These are phyloP conservation scores for Corynorhinus townsendii DNA, from an alignment of 2,113 vertebrate species.

Conservation along the genomic window DNA sequence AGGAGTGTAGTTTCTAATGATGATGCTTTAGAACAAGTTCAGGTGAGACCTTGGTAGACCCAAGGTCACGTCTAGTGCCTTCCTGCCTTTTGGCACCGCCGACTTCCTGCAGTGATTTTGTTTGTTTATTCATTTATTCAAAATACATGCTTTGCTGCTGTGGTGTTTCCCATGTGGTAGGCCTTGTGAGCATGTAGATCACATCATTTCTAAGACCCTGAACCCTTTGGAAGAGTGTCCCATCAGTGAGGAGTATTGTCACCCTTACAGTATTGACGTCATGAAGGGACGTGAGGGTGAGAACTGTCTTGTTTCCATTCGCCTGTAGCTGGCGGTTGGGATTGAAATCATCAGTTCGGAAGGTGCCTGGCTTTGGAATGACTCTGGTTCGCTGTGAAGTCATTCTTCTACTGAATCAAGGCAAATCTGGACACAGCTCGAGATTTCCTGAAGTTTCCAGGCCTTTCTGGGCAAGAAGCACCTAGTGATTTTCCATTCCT, in stretches of 20 bases:
- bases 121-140: too few species aligned
- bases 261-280: background rate
- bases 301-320: background rate
- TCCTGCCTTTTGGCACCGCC: background rate
- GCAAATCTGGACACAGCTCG: background rate
- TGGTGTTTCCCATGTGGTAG: background rate
- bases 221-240: background rate
- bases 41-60: background rate
- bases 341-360: background rate
- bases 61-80: background rate
- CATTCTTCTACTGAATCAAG: background rate
- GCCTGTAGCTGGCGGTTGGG: background rate
- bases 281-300: background rate
- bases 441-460: background rate
- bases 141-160: background rate
- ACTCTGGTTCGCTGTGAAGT: background rate
- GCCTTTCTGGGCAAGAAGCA: slow-evolving; percentile 1
- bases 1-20: background rate
- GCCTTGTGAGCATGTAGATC: background rate
- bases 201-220: background rate
- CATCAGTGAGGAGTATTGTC: background rate
- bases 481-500: background rate
- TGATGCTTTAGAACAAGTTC: background rate
- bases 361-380: background rate
- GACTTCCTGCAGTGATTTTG: background rate